Evolutionary conservation across 2,888 invertebrate genomes (phyloP).

Genomic region (Willowsia nigromaculata): DNA sequence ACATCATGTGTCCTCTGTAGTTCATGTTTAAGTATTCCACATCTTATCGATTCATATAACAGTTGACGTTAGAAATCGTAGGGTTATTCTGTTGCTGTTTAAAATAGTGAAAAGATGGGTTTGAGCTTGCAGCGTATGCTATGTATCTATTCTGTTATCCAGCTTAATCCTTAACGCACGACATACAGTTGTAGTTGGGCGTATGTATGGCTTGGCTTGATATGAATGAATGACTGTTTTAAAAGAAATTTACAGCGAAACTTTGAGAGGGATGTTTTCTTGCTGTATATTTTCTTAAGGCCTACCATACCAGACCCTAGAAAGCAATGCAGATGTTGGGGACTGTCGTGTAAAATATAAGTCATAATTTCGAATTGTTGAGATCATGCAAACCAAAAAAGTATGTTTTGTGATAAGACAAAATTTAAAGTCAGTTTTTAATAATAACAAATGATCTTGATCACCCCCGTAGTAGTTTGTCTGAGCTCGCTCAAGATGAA

Average conservation of each 20-base stretch:
- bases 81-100: slow-evolving; percentile 21
- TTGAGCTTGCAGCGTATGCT: slow-evolving; percentile 10
- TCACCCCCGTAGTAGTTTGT: neutral
- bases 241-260: neutral
- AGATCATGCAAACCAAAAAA: neutral
- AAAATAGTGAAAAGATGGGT: slow-evolving; percentile 9
- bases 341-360: slow-evolving; percentile 13
- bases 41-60: neutral
- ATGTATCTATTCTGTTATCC: slow-evolving; percentile 30
- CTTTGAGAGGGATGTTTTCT: slow-evolving; percentile 2
- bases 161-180: slow-evolving; percentile 42
- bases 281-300: slow-evolving; percentile 31
- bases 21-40: neutral
- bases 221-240: slow-evolving; percentile 57
- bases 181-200: too few relatives aligned
- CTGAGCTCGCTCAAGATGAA: too few relatives aligned
- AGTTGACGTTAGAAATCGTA: slow-evolving; percentile 26
- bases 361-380: neutral
- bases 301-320: neutral
- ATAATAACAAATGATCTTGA: neutral
- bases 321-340: slow-evolving; percentile 39
- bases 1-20: slow-evolving; percentile 15
- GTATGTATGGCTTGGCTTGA: too few relatives aligned
- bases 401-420: neutral
- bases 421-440: neutral